Percentiles rank a stretch among this genome's conserved stretches.
Evolutionary conservation across 1,140 invertebrate genomes (phyloP).

Genomic region (Dendroctonus ponderosae): DNA sequence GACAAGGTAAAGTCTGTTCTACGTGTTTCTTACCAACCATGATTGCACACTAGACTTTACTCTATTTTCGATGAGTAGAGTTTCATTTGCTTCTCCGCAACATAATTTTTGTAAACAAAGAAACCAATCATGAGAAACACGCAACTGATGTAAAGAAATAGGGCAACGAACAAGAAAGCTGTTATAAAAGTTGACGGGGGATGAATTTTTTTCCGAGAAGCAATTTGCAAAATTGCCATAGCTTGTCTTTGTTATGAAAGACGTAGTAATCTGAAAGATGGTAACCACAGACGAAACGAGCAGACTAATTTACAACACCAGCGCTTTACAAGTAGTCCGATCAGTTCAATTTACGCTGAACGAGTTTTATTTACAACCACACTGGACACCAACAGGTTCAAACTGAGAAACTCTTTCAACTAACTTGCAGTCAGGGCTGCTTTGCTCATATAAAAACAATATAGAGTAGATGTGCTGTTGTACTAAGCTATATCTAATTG

Average conservation of each 20-base stretch:
- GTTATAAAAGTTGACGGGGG: constrained; percentile 22
- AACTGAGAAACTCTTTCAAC: constrained; percentile 19
- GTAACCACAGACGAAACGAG: too few species aligned
- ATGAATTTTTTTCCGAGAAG: constrained; percentile 7
- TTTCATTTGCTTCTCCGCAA: constrained; percentile 7
- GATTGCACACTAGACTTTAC: not conserved
- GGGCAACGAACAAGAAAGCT: constrained; percentile 17
- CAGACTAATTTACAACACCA: too few species aligned
- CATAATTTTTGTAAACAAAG: constrained; percentile 25
- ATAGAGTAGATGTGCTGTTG: not conserved
- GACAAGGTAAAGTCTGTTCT: too few species aligned
- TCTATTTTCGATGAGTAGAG: constrained; percentile 6
- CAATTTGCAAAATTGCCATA: constrained; percentile 22
- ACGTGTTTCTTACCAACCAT: constrained; percentile 5
- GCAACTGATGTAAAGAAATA: constrained; percentile 20
- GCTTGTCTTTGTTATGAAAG: too few species aligned
- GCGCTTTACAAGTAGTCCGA: too few species aligned
- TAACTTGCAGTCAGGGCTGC: constrained; percentile 21
- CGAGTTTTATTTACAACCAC: not conserved
- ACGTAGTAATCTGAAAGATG: too few species aligned
- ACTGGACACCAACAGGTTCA: constrained; percentile 30
- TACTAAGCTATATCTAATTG: constrained; percentile 8
- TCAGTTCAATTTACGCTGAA: too few species aligned
- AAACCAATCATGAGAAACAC: constrained; percentile 27
- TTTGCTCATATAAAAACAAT: constrained; percentile 13